phyloP scores from a whole-genome alignment of 1,140 invertebrate species.

The Anadara kagoshimensis region DNA sequence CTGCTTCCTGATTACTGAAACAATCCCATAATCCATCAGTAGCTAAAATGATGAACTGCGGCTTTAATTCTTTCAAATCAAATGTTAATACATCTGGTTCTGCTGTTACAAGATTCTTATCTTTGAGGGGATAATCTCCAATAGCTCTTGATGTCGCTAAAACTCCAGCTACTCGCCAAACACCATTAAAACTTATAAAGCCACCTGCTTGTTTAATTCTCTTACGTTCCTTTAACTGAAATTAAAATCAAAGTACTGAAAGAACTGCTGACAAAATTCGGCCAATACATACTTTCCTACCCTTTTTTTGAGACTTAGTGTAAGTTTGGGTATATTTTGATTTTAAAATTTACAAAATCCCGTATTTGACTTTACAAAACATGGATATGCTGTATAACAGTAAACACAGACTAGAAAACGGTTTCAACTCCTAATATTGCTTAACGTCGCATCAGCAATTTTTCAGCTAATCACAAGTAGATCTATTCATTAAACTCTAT shows the following conservation, averaged over 20 bases:
- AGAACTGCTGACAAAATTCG: too few species aligned
- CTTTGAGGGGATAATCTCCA: constrained; percentile 96
- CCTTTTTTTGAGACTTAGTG: too few species aligned
- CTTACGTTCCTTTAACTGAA: constrained; percentile 76
- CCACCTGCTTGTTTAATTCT: constrained; percentile 70
- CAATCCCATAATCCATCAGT: constrained; percentile 98
- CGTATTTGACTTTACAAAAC: too few species aligned
- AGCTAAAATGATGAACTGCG: constrained; percentile 92
- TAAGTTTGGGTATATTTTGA: too few species aligned
- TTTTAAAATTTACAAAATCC: too few species aligned
- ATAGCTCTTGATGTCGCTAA: constrained; percentile 95
- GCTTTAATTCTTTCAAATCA: constrained; percentile 81
- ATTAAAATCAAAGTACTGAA: background rate
- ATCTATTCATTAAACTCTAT: too few species aligned
- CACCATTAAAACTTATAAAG: constrained; percentile 95
- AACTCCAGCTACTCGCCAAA: constrained; percentile 97
- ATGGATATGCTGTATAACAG: too few species aligned
- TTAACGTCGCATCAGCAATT: too few species aligned
- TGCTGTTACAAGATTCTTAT: constrained; percentile 93
- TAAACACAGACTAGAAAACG: too few species aligned
- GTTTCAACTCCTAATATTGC: too few species aligned
- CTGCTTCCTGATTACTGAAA: constrained; percentile 94
- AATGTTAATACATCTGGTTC: constrained; percentile 97
- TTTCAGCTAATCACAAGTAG: too few species aligned
- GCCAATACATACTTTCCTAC: too few species aligned